These are phyloP conservation scores for Engraulis encrasicolus DNA, from an alignment of 2,113 vertebrate genomes.

Conservation along the genomic window DNA sequence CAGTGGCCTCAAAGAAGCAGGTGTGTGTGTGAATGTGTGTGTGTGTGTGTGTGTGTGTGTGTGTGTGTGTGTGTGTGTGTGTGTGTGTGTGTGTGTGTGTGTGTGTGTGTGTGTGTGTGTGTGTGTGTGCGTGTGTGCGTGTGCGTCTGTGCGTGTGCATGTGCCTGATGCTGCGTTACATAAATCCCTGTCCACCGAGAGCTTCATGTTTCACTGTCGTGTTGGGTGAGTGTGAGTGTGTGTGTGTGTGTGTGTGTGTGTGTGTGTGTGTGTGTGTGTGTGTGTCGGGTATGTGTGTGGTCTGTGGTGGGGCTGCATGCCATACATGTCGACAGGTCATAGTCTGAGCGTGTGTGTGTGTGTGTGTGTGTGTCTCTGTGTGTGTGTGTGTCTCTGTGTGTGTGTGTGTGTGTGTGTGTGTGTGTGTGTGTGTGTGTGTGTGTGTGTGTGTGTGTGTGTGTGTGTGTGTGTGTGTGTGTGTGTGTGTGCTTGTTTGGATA, in stretches of 20 bases:
- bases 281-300: not conserved
- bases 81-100: not conserved
- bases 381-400: not conserved
- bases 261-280: too few relatives aligned
- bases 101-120: constrained; percentile 8
- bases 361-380: not conserved
- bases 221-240: too few relatives aligned
- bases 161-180: not conserved
- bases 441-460: too few relatives aligned
- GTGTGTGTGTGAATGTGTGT: constrained; percentile 33
- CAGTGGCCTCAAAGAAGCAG: not conserved
- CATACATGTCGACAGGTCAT: not conserved
- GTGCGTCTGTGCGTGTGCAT: constrained; percentile 29
- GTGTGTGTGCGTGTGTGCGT: constrained; percentile 31
- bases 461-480: not conserved
- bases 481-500: not conserved
- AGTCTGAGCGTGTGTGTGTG: not conserved
- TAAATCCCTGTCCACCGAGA: not conserved
- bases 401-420: not conserved
- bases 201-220: not conserved
- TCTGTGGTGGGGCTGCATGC: not conserved
- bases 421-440: not conserved
- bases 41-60: constrained; percentile 13
- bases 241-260: too few relatives aligned
- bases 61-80: constrained; percentile 19